These are phyloP conservation scores for Grammomys dolichurus DNA, from an alignment of 2,113 vertebrate species.

Conservation along the genomic window DNA sequence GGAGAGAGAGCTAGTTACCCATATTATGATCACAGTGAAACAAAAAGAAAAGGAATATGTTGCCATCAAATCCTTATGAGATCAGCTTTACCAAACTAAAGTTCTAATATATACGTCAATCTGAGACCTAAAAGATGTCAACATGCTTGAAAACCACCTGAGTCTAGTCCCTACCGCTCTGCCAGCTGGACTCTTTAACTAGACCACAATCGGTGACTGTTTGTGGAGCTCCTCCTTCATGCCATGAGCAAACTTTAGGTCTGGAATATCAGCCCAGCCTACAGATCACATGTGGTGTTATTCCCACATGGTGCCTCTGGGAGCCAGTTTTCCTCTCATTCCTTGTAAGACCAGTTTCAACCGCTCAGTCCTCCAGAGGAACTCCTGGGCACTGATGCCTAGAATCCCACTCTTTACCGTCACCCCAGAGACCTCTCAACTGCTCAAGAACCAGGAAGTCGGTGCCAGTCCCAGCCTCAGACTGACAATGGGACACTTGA, in stretches of 20 bases:
- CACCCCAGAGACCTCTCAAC: background rate
- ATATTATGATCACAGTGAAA: background rate
- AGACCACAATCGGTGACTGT: background rate
- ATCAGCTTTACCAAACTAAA: background rate
- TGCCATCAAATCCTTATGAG: background rate
- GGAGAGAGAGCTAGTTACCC: too few species aligned
- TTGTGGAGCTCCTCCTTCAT: background rate
- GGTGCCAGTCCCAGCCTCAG: background rate
- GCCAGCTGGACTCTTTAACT: background rate
- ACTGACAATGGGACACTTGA: background rate
- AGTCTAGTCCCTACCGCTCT: slow-evolving; percentile 13
- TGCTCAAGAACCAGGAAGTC: background rate
- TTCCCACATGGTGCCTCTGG: background rate
- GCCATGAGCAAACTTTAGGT: background rate
- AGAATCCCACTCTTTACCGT: background rate
- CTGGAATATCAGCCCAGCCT: background rate
- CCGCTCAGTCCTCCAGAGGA: background rate
- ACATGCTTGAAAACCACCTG: background rate
- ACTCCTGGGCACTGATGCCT: background rate
- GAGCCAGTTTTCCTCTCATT: background rate
- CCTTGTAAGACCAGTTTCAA: background rate
- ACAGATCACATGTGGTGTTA: accelerated
- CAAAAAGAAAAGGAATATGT: background rate
- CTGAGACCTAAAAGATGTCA: slow-evolving; percentile 1
- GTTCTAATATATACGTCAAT: background rate